phyloP scores from a whole-genome alignment of 2,113 vertebrate species.

The Psophia crepitans region DNA sequence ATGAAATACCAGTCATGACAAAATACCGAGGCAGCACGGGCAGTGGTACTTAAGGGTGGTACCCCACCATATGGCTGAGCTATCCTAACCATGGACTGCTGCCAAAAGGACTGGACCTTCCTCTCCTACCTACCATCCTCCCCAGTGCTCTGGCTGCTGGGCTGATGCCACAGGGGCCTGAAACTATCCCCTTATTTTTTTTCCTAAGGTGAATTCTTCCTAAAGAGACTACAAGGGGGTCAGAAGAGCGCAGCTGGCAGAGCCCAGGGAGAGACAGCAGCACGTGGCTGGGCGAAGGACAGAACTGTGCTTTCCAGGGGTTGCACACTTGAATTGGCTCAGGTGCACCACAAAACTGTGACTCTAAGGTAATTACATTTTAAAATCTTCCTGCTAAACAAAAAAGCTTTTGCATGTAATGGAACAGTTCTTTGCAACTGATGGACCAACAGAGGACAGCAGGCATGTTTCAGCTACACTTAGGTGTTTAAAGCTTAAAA shows the following conservation, averaged over 20 bases:
- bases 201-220: background rate
- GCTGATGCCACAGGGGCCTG: background rate
- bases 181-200: background rate
- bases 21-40: accelerated
- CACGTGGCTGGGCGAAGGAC: background rate
- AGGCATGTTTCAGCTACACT: background rate
- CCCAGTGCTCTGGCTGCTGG: background rate
- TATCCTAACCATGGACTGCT: background rate
- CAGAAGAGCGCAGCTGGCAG: background rate
- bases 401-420: background rate
- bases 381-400: background rate
- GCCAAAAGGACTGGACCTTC: background rate
- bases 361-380: background rate
- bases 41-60: background rate
- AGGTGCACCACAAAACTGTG: background rate
- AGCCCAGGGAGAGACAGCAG: background rate
- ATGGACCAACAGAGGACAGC: background rate
- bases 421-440: background rate
- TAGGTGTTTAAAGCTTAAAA: background rate
- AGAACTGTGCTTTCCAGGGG: background rate
- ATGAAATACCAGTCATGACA: accelerated
- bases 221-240: background rate
- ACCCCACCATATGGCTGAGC: background rate
- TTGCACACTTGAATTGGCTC: background rate
- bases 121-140: background rate